Conservation (phyloP, 2,888 invertebrate genomes). For the Sminthurides aquaticus region DNA sequence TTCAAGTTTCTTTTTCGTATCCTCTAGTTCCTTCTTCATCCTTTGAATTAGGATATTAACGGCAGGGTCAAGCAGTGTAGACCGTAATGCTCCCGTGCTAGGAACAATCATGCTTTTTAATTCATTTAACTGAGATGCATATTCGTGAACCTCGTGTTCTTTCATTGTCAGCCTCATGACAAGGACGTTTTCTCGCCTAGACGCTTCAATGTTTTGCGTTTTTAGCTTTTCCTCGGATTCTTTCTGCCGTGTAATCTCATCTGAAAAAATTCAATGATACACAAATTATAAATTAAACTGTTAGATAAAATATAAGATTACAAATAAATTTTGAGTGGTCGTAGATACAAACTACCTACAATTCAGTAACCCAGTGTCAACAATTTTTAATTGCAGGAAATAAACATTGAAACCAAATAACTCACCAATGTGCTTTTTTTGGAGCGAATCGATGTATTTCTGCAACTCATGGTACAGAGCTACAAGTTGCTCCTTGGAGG, state of each 20-base stretch:
- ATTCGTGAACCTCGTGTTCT: constrained; percentile 95
- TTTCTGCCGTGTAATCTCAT: constrained; percentile 63
- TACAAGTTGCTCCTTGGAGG: constrained; percentile 15
- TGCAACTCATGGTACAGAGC: constrained; percentile 16
- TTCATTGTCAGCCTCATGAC: constrained; percentile 86
- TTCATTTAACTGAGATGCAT: constrained; percentile 87
- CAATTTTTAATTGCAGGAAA: no score
- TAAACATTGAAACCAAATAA: no score
- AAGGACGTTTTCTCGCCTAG: constrained; percentile 83
- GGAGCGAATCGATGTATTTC: constrained; percentile 9
- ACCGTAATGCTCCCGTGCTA: constrained; percentile 61
- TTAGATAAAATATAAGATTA: background rate
- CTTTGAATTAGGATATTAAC: constrained; percentile 88
- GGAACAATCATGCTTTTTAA: constrained; percentile 83
- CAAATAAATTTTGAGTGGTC: no score
- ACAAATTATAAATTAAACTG: background rate
- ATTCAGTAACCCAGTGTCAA: no score
- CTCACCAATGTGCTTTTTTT: constrained; percentile 17
- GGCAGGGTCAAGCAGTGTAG: constrained; percentile 85
- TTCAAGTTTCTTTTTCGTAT: constrained; percentile 81
- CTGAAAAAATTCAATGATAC: constrained; percentile 48
- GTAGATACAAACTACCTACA: no score
- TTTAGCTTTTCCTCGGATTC: constrained; percentile 72
- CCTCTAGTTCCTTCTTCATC: constrained; percentile 79
- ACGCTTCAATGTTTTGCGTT: constrained; percentile 75